Base-by-base conservation (phyloP, 2,888 invertebrate species). In the Congeria kusceri region DNA sequence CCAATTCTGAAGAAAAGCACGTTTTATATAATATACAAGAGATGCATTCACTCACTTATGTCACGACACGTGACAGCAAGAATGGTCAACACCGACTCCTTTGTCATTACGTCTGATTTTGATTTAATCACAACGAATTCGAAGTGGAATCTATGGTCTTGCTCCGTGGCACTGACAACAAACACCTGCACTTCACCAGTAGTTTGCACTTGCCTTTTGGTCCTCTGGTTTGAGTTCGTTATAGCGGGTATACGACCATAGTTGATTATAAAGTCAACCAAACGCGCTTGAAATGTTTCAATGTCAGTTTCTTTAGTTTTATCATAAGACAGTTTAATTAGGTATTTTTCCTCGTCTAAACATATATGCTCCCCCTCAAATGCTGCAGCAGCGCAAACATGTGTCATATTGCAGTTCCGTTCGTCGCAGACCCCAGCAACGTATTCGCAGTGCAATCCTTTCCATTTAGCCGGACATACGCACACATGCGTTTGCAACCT, bases 401-500 rank as follows among this genome's bases (percentile, higher is more conserved):
- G 68, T 1, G 76, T 65, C 11, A 9, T 23, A 20, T 77, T 77
- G 29, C 80, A 80, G 11, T 66, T 9, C 15, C 66, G 53, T 0
- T 62, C 66, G 18, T 7, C n/a, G 70, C 83, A 85, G 27, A 74
- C 27, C 18, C 53, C 56, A 18, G 53, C 27, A 25, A 53, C 47
- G 57, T 84, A 85, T 56, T 86, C 77, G 49, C 86, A 88, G 23
- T 77, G 67, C 27, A 76, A 44, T 15, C 87, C 87, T n/a, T 65
- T 67, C 59, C 83, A 80, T 3, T 23, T 73, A 20, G 49, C 25
- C 0, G 69, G 23, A 72, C 89, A 89, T 20, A 58, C 59, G 61
- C 89, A 89, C 1, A 72, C 20, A 67, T 80, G 87, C 25, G 84
- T 85, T 18, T 81, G 70, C 49, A 84, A 83, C 27, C 77, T 77